These are phyloP conservation scores for Gari tellinella DNA, from an alignment of 2,888 invertebrate species.

Conservation along the genomic window DNA sequence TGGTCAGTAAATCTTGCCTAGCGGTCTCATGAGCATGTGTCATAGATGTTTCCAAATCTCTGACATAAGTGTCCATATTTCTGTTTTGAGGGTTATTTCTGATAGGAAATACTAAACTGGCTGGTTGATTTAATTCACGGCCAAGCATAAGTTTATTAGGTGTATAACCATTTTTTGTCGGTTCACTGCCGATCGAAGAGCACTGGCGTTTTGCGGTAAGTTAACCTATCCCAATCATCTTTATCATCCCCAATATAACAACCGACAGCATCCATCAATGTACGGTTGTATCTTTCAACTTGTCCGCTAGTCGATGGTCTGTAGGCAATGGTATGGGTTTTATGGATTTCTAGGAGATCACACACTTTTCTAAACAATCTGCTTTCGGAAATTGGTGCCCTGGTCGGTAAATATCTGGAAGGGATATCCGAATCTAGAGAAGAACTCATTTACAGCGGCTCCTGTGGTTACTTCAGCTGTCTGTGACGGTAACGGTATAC, in stretches of 20 bases:
- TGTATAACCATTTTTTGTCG: slow-evolving; percentile 38
- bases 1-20: slow-evolving; percentile 17
- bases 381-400: slow-evolving; percentile 42
- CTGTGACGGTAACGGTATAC: slow-evolving; percentile 32
- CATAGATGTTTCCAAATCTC: no score
- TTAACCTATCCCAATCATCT: slow-evolving; percentile 31
- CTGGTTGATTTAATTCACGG: no score
- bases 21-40: slow-evolving; percentile 38
- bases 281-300: slow-evolving; percentile 35
- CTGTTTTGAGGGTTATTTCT: no score
- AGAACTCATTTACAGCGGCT: slow-evolving; percentile 38
- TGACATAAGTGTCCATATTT: neutral
- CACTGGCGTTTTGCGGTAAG: slow-evolving; percentile 25
- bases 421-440: slow-evolving; percentile 36
- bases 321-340: slow-evolving; percentile 48
- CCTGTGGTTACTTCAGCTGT: slow-evolving; percentile 33
- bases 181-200: slow-evolving; percentile 30
- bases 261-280: slow-evolving; percentile 37
- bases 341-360: slow-evolving; percentile 28
- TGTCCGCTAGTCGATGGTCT: slow-evolving; percentile 46
- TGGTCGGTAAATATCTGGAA: slow-evolving; percentile 41
- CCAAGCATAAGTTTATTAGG: slow-evolving; percentile 38
- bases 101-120: no score
- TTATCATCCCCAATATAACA: slow-evolving; percentile 27
- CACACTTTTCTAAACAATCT: slow-evolving; percentile 42